These are phyloP conservation scores for Polypterus bichir DNA, from an alignment of 2,113 vertebrate genomes.

Conservation along the genomic window DNA sequence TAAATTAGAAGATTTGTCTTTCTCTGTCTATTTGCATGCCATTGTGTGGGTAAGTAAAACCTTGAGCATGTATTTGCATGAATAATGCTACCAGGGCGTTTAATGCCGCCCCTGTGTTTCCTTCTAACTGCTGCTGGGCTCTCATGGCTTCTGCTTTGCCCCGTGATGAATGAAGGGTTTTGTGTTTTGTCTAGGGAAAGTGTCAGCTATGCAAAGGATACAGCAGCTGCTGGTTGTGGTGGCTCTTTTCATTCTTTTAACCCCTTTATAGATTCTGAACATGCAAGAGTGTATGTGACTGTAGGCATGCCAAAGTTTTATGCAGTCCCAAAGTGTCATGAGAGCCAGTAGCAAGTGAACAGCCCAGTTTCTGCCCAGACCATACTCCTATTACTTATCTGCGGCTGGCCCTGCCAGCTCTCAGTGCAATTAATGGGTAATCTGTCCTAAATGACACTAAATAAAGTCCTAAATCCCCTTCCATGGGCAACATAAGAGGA, in stretches of 20 bases:
- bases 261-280: too few species aligned
- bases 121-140: background rate
- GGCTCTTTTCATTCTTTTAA: too few species aligned
- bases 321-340: too few species aligned
- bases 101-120: background rate
- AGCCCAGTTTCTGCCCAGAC: too few species aligned
- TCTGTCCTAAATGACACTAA: slow-evolving; percentile 60
- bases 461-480: slow-evolving; percentile 52
- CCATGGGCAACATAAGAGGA: slow-evolving; percentile 45
- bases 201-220: slow-evolving; percentile 7
- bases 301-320: too few species aligned
- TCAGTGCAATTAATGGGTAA: slow-evolving; percentile 49
- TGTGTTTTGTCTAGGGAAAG: slow-evolving; percentile 1
- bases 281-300: too few species aligned
- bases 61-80: background rate
- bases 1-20: background rate
- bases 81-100: background rate
- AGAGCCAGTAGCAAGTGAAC: too few species aligned
- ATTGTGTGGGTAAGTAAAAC: background rate
- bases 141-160: slow-evolving; percentile 3
- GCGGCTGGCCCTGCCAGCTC: slow-evolving; percentile 29
- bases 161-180: slow-evolving; percentile 11
- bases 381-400: background rate
- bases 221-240: slow-evolving; percentile 16
- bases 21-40: background rate